phyloP scores from a whole-genome alignment of 2,113 vertebrate genomes.

The Rhinopithecus roxellana region DNA sequence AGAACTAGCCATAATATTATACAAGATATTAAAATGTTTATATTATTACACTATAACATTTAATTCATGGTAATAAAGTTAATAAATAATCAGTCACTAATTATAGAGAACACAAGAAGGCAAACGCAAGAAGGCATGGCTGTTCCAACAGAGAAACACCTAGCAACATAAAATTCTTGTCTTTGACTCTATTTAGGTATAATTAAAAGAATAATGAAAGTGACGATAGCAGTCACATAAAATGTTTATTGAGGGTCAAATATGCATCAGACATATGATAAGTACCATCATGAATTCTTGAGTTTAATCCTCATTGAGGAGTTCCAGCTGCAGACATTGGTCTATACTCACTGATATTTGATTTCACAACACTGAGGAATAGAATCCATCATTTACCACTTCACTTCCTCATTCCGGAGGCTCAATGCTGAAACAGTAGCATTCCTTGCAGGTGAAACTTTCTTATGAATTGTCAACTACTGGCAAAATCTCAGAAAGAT shows the following conservation, averaged over 20 bases:
- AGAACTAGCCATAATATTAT: not conserved
- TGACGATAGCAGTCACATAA: not conserved
- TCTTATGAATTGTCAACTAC: not conserved
- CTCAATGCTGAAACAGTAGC: not conserved
- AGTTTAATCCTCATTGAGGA: not conserved
- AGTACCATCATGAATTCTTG: not conserved
- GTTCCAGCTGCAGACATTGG: not conserved
- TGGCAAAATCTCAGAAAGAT: not conserved
- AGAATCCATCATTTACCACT: not conserved
- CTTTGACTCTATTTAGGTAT: not conserved
- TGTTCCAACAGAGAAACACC: not conserved
- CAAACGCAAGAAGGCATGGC: not conserved
- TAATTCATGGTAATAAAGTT: not conserved
- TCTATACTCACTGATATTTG: not conserved
- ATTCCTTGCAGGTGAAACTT: not conserved
- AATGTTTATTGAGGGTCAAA: not conserved
- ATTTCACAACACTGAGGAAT: not conserved
- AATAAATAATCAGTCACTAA: not conserved
- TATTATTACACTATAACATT: not conserved
- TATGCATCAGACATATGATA: not conserved
- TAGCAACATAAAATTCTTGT: not conserved
- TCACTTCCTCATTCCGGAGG: not conserved
- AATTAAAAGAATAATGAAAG: not conserved
- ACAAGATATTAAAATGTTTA: not conserved
- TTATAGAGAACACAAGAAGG: not conserved